Percentiles rank a stretch among this genome's conserved stretches.
These are phyloP conservation scores for Bos javanicus DNA, from an alignment of 2,113 vertebrate genomes.

Conservation along the genomic window DNA sequence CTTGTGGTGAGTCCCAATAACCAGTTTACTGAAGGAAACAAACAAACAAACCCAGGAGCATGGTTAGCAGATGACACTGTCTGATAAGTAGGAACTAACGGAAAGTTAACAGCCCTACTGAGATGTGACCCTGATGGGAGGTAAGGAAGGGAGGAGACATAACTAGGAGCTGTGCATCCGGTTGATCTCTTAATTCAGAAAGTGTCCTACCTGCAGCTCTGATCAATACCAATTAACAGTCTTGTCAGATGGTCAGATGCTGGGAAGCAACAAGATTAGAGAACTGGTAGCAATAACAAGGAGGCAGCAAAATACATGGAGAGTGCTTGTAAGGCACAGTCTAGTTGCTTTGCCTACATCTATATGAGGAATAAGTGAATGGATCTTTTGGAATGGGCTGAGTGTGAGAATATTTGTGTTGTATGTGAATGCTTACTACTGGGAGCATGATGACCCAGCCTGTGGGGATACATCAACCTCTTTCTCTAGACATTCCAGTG, in stretches of 20 bases:
- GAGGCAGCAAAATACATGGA: background rate
- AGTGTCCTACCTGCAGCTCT: background rate
- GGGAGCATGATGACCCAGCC: background rate
- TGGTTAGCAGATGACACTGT: background rate
- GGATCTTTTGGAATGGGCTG: background rate
- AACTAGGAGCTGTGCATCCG: background rate
- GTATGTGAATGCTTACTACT: background rate
- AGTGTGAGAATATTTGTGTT: background rate
- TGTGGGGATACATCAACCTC: background rate
- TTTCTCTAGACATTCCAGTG: background rate
- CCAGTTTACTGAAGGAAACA: background rate
- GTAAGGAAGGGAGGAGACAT: background rate
- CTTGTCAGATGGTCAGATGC: background rate
- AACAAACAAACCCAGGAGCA: background rate
- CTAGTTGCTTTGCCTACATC: background rate
- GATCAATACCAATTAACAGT: background rate
- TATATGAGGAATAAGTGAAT: background rate
- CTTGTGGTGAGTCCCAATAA: background rate
- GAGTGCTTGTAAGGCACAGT: background rate
- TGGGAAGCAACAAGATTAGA: background rate
- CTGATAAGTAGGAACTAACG: background rate
- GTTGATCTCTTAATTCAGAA: background rate
- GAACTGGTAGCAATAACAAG: background rate
- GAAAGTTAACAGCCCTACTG: background rate
- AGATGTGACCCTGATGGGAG: background rate